phyloP scores from a whole-genome alignment of 2,888 invertebrate species.

The Hoplodrina blanda region DNA sequence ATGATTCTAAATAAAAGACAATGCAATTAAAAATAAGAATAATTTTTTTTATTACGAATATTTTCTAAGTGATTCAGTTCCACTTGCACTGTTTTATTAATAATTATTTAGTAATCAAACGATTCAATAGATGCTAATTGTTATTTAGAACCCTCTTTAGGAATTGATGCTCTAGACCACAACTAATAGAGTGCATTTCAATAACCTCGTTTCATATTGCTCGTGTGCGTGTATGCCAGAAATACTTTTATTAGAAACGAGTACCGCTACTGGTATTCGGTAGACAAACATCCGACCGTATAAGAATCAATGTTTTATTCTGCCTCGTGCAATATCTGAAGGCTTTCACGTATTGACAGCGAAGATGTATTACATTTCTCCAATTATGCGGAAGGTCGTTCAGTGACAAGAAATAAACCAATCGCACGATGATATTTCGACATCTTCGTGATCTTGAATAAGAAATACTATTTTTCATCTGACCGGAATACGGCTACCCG shows the following conservation, averaged over 20 bases:
- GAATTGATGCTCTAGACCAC: neutral
- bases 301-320: conserved; percentile 66
- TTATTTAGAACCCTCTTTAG: no score
- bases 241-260: conserved; percentile 28
- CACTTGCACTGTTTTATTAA: no score
- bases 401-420: conserved; percentile 38
- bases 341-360: conserved; percentile 61
- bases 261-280: conserved; percentile 3
- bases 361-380: conserved; percentile 63
- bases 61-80: no score
- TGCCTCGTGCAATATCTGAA: conserved; percentile 56
- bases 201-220: conserved; percentile 20
- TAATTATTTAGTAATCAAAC: no score
- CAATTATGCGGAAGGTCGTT: conserved; percentile 67
- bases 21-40: no score
- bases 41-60: no score
- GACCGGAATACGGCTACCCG: conserved; percentile 55
- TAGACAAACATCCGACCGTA: conserved; percentile 60
- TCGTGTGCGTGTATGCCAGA: neutral
- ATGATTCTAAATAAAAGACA: no score
- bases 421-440: conserved; percentile 55
- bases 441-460: conserved; percentile 68
- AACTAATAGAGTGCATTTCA: conserved; percentile 10
- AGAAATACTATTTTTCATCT: conserved; percentile 49
- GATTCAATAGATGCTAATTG: no score